Percentiles rank a stretch among this genome's conserved stretches.
phyloP scores from a whole-genome alignment of 2,113 vertebrate species.

The Zosterops lateralis region DNA sequence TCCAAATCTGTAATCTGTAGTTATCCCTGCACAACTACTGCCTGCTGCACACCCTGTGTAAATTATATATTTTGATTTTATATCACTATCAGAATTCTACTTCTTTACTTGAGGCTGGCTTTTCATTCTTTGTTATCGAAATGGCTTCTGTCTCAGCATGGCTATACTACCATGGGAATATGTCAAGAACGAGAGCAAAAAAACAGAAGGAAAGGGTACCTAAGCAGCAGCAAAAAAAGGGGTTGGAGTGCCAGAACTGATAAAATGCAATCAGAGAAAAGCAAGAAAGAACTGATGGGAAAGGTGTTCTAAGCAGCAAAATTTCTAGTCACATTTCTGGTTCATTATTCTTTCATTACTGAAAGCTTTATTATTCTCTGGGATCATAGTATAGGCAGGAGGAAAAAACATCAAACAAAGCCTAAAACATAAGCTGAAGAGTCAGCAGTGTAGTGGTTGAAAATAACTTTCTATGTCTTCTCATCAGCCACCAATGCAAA shows the following conservation, averaged over 20 bases:
- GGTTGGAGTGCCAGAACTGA: background rate
- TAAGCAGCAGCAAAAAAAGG: background rate
- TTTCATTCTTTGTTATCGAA: background rate
- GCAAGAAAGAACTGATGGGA: background rate
- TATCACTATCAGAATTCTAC: background rate
- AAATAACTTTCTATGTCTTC: background rate
- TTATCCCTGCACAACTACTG: background rate
- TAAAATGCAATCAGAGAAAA: background rate
- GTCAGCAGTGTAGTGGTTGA: background rate
- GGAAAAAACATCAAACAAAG: background rate
- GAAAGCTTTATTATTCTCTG: background rate
- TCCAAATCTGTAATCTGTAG: background rate
- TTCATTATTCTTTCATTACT: constrained; percentile 5
- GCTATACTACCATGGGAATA: background rate
- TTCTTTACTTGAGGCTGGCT: background rate
- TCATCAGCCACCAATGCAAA: background rate
- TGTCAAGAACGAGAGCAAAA: background rate
- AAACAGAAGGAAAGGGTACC: background rate
- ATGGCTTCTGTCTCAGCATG: background rate
- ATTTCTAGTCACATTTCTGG: background rate
- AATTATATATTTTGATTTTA: constrained; percentile 2
- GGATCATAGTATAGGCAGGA: background rate
- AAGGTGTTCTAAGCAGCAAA: background rate
- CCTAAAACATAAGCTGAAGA: background rate
- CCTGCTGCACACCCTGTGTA: background rate